Conservation (phyloP, 92 coral and sea anemone species). For the Porites evermanni region DNA sequence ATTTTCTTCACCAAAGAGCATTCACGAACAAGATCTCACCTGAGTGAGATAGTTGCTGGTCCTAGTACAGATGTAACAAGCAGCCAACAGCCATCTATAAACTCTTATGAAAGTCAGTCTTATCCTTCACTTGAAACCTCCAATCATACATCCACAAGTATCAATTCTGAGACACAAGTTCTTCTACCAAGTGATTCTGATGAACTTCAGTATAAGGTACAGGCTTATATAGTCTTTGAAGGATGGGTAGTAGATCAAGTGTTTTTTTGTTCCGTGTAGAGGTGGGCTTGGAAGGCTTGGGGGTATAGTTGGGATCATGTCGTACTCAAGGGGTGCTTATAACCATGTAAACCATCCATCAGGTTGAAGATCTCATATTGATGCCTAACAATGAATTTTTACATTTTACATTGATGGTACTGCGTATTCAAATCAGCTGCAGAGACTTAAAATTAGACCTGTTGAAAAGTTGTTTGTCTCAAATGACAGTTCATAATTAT, state of each 20-base stretch:
- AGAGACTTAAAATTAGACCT: no score
- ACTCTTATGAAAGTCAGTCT: background rate
- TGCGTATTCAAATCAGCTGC: no score
- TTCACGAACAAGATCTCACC: slow-evolving; percentile 58
- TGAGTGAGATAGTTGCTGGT: slow-evolving; percentile 71
- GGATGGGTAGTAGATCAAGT: background rate
- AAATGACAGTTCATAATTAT: no score
- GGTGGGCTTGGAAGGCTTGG: no score
- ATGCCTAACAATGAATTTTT: no score
- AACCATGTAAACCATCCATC: no score
- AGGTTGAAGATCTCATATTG: no score
- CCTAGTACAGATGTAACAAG: slow-evolving; percentile 33
- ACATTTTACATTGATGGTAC: no score
- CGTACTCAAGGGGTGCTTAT: no score
- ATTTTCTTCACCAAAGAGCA: slow-evolving; percentile 65
- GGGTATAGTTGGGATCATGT: no score
- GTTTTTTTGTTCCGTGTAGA: no score
- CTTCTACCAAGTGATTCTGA: slow-evolving; percentile 41
- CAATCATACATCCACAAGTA: background rate
- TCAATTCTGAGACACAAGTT: slow-evolving; percentile 22
- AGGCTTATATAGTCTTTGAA: background rate
- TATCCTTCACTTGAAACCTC: background rate
- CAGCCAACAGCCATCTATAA: background rate
- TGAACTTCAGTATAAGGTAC: slow-evolving; percentile 56
- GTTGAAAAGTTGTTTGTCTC: no score